Evolutionary conservation across 2,797 vertebrate species (phyloP).

Genomic region (Huso huso): DNA sequence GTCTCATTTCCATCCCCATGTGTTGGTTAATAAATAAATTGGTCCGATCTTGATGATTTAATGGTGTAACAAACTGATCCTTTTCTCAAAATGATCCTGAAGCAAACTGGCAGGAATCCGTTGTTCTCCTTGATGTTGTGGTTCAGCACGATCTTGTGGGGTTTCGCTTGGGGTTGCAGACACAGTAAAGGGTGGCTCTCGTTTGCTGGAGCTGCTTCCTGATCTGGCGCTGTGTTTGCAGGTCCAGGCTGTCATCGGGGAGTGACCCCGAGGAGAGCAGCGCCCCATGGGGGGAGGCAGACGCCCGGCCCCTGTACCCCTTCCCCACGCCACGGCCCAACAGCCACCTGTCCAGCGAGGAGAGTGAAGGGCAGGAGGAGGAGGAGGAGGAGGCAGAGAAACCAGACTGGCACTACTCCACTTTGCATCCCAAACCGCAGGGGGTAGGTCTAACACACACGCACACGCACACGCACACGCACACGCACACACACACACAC

Average conservation of each 20-base stretch:
- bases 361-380: conserved; percentile 69
- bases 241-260: conserved; percentile 56
- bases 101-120: too few relatives aligned
- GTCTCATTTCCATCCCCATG: too few relatives aligned
- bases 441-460: conserved; percentile 57
- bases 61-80: too few relatives aligned
- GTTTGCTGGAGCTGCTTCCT: too few relatives aligned
- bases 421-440: conserved; percentile 68
- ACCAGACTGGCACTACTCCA: conserved; percentile 59
- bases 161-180: neutral
- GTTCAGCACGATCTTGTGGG: conserved; percentile 1
- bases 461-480: neutral
- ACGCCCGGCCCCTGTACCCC: conserved; percentile 52
- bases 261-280: conserved; percentile 63
- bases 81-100: too few relatives aligned
- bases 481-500: neutral
- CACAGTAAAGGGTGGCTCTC: too few relatives aligned
- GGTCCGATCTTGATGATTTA: too few relatives aligned
- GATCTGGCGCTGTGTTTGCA: conserved; percentile 24
- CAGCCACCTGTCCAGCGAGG: conserved; percentile 73
- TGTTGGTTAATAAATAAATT: too few relatives aligned
- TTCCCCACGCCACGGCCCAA: conserved; percentile 49
- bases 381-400: conserved; percentile 48
- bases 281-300: conserved; percentile 49
- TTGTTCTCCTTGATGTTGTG: neutral